These are phyloP conservation scores for Drosophila phalerata DNA, from an alignment of 2,888 invertebrate genomes.

Conservation along the genomic window DNA sequence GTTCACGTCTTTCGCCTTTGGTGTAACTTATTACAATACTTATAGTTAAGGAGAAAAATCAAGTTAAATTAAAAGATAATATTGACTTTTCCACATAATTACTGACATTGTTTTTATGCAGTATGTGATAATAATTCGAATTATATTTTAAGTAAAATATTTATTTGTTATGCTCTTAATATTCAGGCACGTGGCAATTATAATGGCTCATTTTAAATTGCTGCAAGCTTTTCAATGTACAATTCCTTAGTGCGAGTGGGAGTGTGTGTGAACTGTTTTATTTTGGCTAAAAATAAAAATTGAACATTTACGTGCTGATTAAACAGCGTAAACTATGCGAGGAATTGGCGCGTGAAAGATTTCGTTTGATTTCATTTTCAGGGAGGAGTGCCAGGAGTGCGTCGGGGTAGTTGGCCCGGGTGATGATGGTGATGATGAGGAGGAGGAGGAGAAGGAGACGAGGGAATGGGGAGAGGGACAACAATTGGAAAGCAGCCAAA, in stretches of 20 bases:
- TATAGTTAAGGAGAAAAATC: too few relatives aligned
- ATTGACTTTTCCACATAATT: too few relatives aligned
- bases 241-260: slow-evolving; percentile 18
- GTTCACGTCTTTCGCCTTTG: not conserved
- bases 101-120: not conserved
- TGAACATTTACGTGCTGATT: slow-evolving; percentile 72
- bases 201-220: slow-evolving; percentile 39
- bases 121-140: not conserved
- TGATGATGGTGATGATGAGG: not conserved
- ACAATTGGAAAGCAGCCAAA: slow-evolving; percentile 71
- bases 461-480: slow-evolving; percentile 8
- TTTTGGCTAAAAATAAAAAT: slow-evolving; percentile 66
- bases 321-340: slow-evolving; percentile 71
- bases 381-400: slow-evolving; percentile 14
- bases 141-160: not conserved
- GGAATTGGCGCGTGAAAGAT: slow-evolving; percentile 81
- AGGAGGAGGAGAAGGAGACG: slow-evolving; percentile 2
- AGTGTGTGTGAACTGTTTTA: slow-evolving; percentile 43
- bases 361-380: slow-evolving; percentile 64
- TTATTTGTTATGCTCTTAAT: not conserved
- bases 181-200: slow-evolving; percentile 37
- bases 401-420: not conserved
- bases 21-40: too few relatives aligned
- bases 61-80: too few relatives aligned
- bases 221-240: slow-evolving; percentile 51